phyloP scores from a whole-genome alignment of 35 echinoderm and acorn worm species.

The Apostichopus parvimensis region DNA sequence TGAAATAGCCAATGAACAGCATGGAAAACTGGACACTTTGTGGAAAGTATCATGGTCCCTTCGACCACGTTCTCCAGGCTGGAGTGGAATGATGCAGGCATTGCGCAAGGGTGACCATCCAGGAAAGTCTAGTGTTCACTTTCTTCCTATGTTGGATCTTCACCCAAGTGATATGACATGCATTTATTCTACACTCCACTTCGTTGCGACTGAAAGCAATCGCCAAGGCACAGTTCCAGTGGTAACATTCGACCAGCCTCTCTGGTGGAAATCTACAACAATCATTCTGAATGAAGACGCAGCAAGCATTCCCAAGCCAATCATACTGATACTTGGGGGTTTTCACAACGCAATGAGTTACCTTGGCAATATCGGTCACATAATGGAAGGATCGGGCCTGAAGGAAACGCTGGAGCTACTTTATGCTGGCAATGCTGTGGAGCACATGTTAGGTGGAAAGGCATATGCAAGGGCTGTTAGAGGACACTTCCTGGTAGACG shows the following conservation, averaged over 20 bases:
- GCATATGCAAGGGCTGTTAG: background rate
- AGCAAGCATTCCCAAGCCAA: slow-evolving; percentile 18
- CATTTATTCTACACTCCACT: slow-evolving; percentile 64
- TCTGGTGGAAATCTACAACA: slow-evolving; percentile 61
- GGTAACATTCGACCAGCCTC: slow-evolving; percentile 68
- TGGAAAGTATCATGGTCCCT: slow-evolving; percentile 24
- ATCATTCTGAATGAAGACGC: slow-evolving; percentile 24
- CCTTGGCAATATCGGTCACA: slow-evolving; percentile 51
- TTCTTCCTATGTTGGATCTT: slow-evolving; percentile 67
- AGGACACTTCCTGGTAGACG: slow-evolving; percentile 15
- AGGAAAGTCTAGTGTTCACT: slow-evolving; percentile 54
- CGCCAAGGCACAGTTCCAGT: slow-evolving; percentile 54
- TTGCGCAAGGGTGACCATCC: slow-evolving; percentile 39
- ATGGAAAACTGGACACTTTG: background rate
- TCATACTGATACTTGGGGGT: slow-evolving; percentile 32
- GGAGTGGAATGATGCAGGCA: slow-evolving; percentile 49
- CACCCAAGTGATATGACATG: slow-evolving; percentile 49
- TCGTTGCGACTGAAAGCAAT: slow-evolving; percentile 53
- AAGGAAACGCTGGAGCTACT: slow-evolving; percentile 54
- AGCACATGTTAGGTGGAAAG: slow-evolving; percentile 42
- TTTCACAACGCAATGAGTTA: background rate
- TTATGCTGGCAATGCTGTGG: slow-evolving; percentile 37
- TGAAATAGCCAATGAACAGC: background rate
- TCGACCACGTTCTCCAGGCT: background rate
- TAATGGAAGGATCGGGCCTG: slow-evolving; percentile 62